Conservation (phyloP, 2,113 vertebrate genomes). For the Acanthisitta chloris region DNA sequence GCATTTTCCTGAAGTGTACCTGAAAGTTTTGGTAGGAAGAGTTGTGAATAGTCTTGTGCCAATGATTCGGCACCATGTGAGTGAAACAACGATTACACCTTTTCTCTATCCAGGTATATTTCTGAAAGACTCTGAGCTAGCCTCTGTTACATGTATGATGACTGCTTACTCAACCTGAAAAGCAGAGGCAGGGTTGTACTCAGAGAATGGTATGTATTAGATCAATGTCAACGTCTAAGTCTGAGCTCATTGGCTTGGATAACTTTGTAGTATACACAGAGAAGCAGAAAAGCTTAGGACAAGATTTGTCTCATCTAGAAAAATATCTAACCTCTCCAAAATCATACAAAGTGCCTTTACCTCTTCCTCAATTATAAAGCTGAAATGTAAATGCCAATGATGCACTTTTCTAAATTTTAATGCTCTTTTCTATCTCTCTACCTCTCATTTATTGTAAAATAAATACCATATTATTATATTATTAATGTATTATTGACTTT, state of each 20-base stretch:
- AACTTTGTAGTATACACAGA: not conserved
- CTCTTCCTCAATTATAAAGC: not conserved
- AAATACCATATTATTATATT: no score
- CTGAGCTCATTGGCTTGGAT: no score
- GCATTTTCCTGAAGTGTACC: not conserved
- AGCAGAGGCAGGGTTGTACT: no score
- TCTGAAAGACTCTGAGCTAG: no score
- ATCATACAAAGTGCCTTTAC: not conserved
- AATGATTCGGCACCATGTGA: fast-evolving
- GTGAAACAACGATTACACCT: not conserved
- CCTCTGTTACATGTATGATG: no score
- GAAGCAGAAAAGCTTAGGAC: not conserved
- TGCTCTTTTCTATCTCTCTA: no score
- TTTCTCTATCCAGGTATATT: no score
- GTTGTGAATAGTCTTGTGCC: not conserved
- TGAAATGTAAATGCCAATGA: not conserved
- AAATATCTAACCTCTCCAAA: not conserved
- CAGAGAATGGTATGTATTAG: no score
- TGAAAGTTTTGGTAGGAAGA: not conserved
- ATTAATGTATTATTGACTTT: no score
- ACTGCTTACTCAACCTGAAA: no score
- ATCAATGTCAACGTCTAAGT: no score
- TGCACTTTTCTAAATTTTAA: not conserved
- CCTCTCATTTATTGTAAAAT: no score
- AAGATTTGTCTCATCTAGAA: not conserved